Percentiles rank a stretch among this genome's conserved stretches.
Conservation (phyloP, 2,797 vertebrate genomes). For the Todus mexicanus region DNA sequence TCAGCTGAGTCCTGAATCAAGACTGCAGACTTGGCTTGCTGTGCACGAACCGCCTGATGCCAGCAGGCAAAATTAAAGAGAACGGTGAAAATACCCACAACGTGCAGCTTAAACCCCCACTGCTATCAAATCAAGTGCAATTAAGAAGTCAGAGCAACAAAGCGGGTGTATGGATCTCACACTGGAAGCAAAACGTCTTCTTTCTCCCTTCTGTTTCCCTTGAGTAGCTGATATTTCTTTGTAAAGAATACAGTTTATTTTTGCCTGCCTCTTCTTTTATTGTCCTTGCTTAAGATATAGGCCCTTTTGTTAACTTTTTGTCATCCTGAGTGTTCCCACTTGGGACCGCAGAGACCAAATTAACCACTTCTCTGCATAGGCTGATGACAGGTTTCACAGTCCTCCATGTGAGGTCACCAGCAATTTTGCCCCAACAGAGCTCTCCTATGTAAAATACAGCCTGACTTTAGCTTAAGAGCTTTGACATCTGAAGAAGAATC, state of each 20-base stretch:
- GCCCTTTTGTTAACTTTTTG: constrained; percentile 35
- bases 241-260: not conserved
- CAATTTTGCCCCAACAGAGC: not conserved
- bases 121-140: constrained; percentile 25
- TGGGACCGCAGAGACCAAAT: not conserved
- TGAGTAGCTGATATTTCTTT: not conserved
- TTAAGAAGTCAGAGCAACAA: constrained; percentile 12
- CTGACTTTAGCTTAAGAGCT: not conserved
- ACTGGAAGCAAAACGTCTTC: not conserved
- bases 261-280: not conserved
- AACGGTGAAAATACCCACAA: not conserved
- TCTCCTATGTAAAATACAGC: not conserved
- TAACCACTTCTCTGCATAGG: not conserved
- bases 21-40: not conserved
- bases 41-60: not conserved
- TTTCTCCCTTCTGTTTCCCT: not conserved
- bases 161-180: not conserved
- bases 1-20: not conserved
- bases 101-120: not conserved
- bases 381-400: not conserved
- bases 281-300: not conserved
- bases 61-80: constrained; percentile 14
- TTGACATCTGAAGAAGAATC: not conserved
- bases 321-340: constrained; percentile 22
- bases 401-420: not conserved